Base-by-base conservation (phyloP, 2,888 invertebrate species). In the Eupithecia inturbata region DNA sequence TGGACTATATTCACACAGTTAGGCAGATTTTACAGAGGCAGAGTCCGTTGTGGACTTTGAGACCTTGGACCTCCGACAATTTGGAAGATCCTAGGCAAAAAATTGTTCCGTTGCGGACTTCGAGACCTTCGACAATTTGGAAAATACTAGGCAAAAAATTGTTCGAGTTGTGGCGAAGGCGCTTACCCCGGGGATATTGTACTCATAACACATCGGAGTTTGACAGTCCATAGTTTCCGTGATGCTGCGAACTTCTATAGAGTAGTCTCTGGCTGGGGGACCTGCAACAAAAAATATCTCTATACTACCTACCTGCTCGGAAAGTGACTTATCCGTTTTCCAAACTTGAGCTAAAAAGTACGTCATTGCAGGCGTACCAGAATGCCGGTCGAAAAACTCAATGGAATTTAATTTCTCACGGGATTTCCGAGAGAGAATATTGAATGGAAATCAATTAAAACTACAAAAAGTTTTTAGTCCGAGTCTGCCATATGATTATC, bases 111-210 rank as follows among this genome's bases (percentile, higher is more conserved):
- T 19, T 45, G 19, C 19, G 16, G 7, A 19, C 45, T 45, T 19
- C 6, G 19, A 45, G 45, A 39, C 39, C 39, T 19, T 45, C 9
- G 41, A 41, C 4, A 45, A 19, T 45, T 45, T 49, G 49, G n/a
- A 49, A 49, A 9, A 49, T n/a, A n/a, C 6, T 49, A 49, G 53
- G 22, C 3, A 14, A 57, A 26, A 4, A 3, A 7, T 4, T 57
- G 14, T 57, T 26, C 12, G 22, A 57, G 12, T 0, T n/a, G 14
- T 57, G 57, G 12, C 22, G 10, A 26, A 26, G 22, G 6, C 39
- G 31, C 88, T 90, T 77, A 94, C 94, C 82, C 90, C 90, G 57
- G 92, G 90, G 82, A 93, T 92, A 80, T 90, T 88, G 75, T 90
- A 92, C 74, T 92, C 92, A 75, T 92, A 92, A 72, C 94, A 94